These are phyloP conservation scores for Apodemia duryi DNA, from an alignment of 2,888 invertebrate genomes.

Conservation along the genomic window DNA sequence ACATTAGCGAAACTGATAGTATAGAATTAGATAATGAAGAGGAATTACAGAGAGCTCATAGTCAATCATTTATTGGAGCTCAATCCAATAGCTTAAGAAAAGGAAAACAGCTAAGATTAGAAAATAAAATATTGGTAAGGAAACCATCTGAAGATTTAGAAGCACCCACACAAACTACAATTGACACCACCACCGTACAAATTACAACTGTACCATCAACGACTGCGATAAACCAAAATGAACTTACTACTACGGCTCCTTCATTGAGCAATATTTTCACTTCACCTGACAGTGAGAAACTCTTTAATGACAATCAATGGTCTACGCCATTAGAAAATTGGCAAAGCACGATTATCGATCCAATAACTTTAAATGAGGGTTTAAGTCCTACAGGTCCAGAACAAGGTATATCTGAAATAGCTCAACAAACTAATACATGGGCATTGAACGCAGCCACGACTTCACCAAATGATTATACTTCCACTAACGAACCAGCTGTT, in stretches of 20 bases:
- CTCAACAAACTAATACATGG: slow-evolving; percentile 50
- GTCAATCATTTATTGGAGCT: slow-evolving; percentile 83
- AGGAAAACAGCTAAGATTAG: slow-evolving; percentile 59
- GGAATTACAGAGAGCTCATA: slow-evolving; percentile 83
- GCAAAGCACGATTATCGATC: slow-evolving; percentile 84
- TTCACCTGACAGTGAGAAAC: slow-evolving; percentile 58
- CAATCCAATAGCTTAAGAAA: slow-evolving; percentile 69
- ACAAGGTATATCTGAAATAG: slow-evolving; percentile 40
- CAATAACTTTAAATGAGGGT: slow-evolving; percentile 85
- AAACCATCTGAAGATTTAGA: slow-evolving; percentile 65
- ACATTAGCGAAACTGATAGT: slow-evolving; percentile 63
- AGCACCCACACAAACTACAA: slow-evolving; percentile 56
- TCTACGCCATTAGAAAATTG: slow-evolving; percentile 73
- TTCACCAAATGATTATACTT: slow-evolving; percentile 45
- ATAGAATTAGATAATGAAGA: slow-evolving; percentile 78
- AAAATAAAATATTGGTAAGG: slow-evolving; percentile 44
- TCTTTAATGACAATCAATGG: slow-evolving; percentile 74
- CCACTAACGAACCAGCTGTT: slow-evolving; percentile 50
- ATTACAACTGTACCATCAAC: slow-evolving; percentile 53
- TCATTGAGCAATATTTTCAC: slow-evolving; percentile 53
- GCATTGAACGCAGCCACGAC: slow-evolving; percentile 49
- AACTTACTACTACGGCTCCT: slow-evolving; percentile 49
- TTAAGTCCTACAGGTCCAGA: slow-evolving; percentile 63
- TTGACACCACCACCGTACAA: slow-evolving; percentile 48
- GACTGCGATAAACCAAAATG: slow-evolving; percentile 44